These are phyloP conservation scores for Passer montanus DNA, from an alignment of 2,113 vertebrate species.

Conservation along the genomic window DNA sequence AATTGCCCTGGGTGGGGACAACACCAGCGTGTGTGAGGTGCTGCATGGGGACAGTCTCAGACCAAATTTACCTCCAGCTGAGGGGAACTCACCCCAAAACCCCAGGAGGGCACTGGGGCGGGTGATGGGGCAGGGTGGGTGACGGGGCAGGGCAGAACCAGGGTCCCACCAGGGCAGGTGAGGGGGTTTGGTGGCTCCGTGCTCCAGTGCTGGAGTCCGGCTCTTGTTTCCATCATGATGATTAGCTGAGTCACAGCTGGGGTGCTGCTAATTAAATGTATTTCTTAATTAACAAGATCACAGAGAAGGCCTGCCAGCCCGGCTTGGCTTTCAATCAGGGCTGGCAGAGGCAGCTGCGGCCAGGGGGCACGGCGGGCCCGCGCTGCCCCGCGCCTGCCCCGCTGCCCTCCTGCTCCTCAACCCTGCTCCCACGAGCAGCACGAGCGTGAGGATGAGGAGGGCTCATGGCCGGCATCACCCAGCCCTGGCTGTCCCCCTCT, in stretches of 20 bases:
- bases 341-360: constrained; percentile 58
- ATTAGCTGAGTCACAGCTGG: constrained; percentile 75
- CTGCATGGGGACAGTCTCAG: background rate
- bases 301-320: constrained; percentile 53
- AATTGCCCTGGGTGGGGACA: background rate
- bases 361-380: background rate
- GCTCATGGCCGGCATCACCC: rapidly evolving
- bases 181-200: background rate
- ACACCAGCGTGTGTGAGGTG: background rate
- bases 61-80: background rate
- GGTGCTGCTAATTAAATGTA: constrained; percentile 74
- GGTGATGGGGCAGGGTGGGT: rapidly evolving
- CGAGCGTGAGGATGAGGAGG: background rate
- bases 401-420: background rate
- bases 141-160: rapidly evolving
- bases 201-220: background rate
- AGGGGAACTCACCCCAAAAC: background rate
- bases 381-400: rapidly evolving
- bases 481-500: background rate
- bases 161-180: background rate
- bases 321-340: constrained; percentile 53
- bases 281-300: constrained; percentile 74
- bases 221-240: constrained; percentile 39
- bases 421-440: rapidly evolving
- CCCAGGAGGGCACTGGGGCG: background rate